Evolutionary conservation across 2,888 invertebrate genomes (phyloP).

Genomic region (Platycnemis pennipes): DNA sequence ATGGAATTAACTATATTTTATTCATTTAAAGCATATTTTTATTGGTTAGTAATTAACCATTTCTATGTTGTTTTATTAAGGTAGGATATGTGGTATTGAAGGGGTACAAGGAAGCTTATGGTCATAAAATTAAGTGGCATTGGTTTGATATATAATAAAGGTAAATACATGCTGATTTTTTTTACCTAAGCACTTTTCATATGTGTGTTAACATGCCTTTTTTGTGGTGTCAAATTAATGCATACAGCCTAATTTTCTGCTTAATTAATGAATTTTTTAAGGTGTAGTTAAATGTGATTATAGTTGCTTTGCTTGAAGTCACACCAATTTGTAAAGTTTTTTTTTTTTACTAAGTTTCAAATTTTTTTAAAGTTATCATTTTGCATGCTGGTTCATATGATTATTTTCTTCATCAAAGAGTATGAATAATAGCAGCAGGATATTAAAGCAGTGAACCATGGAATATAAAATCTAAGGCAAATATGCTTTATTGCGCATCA

Average conservation of each 20-base stretch:
- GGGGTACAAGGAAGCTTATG: background rate
- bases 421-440: background rate
- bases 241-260: background rate
- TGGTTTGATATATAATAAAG: no score
- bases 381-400: constrained; percentile 43
- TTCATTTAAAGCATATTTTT: no score
- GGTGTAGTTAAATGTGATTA: no score
- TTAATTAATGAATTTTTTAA: background rate
- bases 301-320: no score
- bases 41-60: no score
- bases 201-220: background rate
- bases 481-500: background rate
- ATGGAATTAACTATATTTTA: no score
- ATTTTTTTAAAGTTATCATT: no score
- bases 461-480: background rate
- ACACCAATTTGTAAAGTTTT: no score
- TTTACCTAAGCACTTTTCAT: no score
- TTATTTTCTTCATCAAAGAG: no score
- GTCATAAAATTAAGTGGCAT: background rate
- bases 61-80: background rate
- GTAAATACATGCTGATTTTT: no score
- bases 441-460: background rate
- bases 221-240: background rate
- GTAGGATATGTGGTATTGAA: background rate
- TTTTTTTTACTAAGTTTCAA: background rate